Base-by-base conservation (phyloP, 2,888 invertebrate genomes). In the Orthosia gracilis region DNA sequence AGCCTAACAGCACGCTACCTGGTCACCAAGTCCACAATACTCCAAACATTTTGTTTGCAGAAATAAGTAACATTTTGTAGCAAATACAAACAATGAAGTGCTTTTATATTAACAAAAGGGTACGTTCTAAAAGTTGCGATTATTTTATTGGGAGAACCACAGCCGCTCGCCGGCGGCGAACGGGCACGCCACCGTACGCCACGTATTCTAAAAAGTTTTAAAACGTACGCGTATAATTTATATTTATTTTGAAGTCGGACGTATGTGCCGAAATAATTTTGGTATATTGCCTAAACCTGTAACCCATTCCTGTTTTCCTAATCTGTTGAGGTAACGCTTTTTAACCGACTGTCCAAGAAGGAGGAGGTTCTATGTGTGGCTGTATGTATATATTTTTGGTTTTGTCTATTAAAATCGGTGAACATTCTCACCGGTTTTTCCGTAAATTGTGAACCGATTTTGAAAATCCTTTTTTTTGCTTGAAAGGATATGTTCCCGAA, bases 71-170 rank as follows among this genome's bases (percentile, higher is more conserved):
- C 45, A 66, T 17, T 66, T 69, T 54, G 40, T 23, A 45, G 15
- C 17, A 45, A 69, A 40, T 31, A 61, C n/a, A 40, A 69, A 40
- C 1, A 23, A 18, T 4, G 15, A 55, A 47, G 26, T 58, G 47
- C 59, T 26, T 67, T 45, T 58, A 9, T 9, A 9, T 40, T 40
- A 47, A 15, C n/a, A n/a, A 4, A n/a, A 45, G n/a, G 52, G n/a
- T 45, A 15, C 23, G 50, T 52, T 50, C 13, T 18, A 18, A 45
- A 67, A 52, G 40, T 67, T 69, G 23, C n/a, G 12, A 50, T 67
- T 68, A 64, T 68, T 68, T 67, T 63, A 31, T 68, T 63, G 52
- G 52, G 23, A 40, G 40, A 52, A 67, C n/a, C 40, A 40, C 40
- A 9, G 40, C 40, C 40, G 9, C 40, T 40, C 15, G 52, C 69